These are phyloP conservation scores for Drepanosiphum platanoidis DNA, from an alignment of 2,888 invertebrate species.

Conservation along the genomic window DNA sequence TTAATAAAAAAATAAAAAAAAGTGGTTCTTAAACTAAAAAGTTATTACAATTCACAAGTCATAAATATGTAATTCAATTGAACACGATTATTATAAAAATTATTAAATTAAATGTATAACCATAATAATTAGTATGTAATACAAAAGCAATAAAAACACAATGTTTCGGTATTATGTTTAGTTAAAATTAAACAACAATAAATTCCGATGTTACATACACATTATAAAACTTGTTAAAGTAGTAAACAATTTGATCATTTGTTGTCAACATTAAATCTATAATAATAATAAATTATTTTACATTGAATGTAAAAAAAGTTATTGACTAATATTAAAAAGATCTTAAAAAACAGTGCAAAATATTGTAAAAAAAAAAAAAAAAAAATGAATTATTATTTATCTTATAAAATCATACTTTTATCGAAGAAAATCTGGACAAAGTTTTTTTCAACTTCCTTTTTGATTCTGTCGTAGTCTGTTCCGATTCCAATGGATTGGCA, in stretches of 20 bases:
- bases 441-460: constrained; percentile 1
- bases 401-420: constrained; percentile 30
- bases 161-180: constrained; percentile 4
- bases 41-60: not conserved
- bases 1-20: not conserved
- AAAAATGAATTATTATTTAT: too few species aligned
- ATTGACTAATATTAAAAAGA: too few species aligned
- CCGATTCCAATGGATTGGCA: not conserved
- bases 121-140: not conserved
- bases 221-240: not conserved
- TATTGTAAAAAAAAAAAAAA: not conserved
- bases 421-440: not conserved
- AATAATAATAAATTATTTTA: not conserved
- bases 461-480: constrained; percentile 12
- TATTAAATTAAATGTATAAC: not conserved
- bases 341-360: constrained; percentile 26
- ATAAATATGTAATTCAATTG: not conserved
- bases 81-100: not conserved
- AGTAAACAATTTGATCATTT: constrained; percentile 8
- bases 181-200: constrained; percentile 25
- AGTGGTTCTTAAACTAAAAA: not conserved
- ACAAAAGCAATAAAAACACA: not conserved
- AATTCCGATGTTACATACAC: constrained; percentile 19
- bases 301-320: not conserved
- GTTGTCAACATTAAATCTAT: not conserved